A percentile compares a stretch with the other conserved stretches of the same genome.
These are phyloP conservation scores for Ophiodon elongatus DNA, from an alignment of 2,113 vertebrate species.

Conservation along the genomic window DNA sequence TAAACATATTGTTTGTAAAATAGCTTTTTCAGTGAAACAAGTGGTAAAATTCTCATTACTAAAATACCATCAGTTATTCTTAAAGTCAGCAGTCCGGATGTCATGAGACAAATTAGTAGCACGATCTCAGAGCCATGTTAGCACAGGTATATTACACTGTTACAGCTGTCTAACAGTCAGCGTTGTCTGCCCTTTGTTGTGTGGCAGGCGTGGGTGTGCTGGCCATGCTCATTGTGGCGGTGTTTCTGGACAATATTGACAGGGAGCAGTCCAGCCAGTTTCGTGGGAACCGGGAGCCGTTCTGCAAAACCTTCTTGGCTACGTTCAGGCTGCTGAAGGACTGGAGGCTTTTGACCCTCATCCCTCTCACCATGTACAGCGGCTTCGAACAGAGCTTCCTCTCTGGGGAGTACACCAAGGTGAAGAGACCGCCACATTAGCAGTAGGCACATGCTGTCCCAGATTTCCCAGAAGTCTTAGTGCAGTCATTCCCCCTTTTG, in stretches of 20 bases:
- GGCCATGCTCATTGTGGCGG: constrained; percentile 87
- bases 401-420: constrained; percentile 94
- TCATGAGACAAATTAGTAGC: not conserved
- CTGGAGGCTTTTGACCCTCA: constrained; percentile 88
- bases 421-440: constrained; percentile 52
- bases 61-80: not conserved
- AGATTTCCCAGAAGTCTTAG: not conserved
- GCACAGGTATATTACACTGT: not conserved
- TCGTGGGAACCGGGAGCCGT: constrained; percentile 73
- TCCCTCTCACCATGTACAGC: constrained; percentile 93
- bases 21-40: not conserved
- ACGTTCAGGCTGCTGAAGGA: constrained; percentile 90
- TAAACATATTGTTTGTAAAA: not conserved
- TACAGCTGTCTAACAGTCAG: not conserved
- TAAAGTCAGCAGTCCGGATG: too few relatives aligned
- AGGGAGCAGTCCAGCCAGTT: constrained; percentile 71
- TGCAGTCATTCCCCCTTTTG: not conserved
- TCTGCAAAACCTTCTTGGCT: constrained; percentile 88
- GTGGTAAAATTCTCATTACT: not conserved
- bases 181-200: not conserved
- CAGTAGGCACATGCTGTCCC: not conserved
- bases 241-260: constrained; percentile 90
- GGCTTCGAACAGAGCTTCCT: constrained; percentile 96
- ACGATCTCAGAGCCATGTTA: not conserved
- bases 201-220: constrained; percentile 89